Percentiles rank a stretch among this genome's conserved stretches.
Conservation (phyloP, 2,797 vertebrate genomes). For the Acanthis flammea region DNA sequence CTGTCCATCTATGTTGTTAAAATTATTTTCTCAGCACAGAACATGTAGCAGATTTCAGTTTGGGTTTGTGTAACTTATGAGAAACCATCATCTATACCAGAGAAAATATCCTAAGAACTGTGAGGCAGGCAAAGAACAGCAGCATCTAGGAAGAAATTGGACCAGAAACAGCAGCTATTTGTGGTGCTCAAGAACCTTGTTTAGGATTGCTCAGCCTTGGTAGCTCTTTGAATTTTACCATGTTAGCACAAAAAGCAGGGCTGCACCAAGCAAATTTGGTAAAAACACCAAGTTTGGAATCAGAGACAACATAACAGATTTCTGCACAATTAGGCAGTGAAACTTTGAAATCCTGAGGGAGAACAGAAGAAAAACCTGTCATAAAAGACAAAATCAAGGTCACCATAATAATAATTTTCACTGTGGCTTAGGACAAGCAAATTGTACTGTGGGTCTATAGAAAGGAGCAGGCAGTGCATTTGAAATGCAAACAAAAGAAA, state of each 20-base stretch:
- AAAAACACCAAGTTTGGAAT: neutral
- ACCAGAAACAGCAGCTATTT: neutral
- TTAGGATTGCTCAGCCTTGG: neutral
- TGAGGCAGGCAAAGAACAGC: neutral
- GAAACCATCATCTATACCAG: neutral
- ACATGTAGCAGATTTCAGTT: neutral
- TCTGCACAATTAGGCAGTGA: neutral
- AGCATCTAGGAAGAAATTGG: neutral
- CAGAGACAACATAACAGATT: accelerated
- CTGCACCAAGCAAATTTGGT: neutral
- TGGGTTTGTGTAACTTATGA: neutral
- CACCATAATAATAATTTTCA: neutral
- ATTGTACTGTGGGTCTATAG: neutral
- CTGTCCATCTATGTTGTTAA: neutral
- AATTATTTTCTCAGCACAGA: accelerated
- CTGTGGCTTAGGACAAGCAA: neutral
- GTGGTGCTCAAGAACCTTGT: neutral
- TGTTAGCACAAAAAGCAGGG: neutral
- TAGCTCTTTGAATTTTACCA: neutral
- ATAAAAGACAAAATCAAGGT: neutral
- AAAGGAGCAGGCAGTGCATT: neutral
- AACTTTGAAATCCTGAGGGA: neutral
- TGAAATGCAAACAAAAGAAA: neutral
- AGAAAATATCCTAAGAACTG: neutral
- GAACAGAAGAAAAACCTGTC: neutral